Conservation (phyloP, 2,888 invertebrate species). For the Dolichopus griseipennis region DNA sequence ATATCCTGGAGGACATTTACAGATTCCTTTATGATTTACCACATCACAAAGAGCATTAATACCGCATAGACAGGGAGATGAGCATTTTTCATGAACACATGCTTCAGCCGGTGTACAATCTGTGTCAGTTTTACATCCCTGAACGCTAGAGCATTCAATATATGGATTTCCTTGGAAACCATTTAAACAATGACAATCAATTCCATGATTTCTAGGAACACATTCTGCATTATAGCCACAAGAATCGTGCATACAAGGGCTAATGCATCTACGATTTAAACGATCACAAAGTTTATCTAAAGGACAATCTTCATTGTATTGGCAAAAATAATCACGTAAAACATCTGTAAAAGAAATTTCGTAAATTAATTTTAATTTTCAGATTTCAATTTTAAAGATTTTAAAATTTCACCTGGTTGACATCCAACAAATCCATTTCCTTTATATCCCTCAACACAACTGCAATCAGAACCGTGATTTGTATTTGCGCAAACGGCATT, state of each 20-base stretch:
- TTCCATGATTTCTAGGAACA: constrained; percentile 63
- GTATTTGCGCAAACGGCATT: constrained; percentile 82
- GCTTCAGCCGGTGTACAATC: constrained; percentile 68
- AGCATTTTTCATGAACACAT: constrained; percentile 66
- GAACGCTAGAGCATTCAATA: constrained; percentile 56
- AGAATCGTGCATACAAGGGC: constrained; percentile 67
- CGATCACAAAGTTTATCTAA: constrained; percentile 78
- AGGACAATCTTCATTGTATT: constrained; percentile 85
- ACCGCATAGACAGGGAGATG: constrained; percentile 71
- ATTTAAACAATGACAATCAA: constrained; percentile 63
- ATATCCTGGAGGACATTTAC: constrained; percentile 75
- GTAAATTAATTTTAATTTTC: no score
- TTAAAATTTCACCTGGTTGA: constrained; percentile 54
- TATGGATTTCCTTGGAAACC: constrained; percentile 72
- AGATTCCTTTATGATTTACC: constrained; percentile 65
- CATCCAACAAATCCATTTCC: constrained; percentile 80
- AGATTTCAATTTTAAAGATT: no score
- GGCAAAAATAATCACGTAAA: constrained; percentile 57
- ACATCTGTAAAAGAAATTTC: constrained; percentile 33
- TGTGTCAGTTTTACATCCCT: constrained; percentile 61
- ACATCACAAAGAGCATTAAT: constrained; percentile 74
- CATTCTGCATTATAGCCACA: constrained; percentile 79
- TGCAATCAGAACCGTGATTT: constrained; percentile 78
- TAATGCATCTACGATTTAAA: constrained; percentile 73
- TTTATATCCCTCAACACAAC: constrained; percentile 75